Evolutionary conservation across 2,113 vertebrate species (phyloP), one percentile per base, ranked within the genome.

Genomic region (Poecile atricapillus): DNA sequence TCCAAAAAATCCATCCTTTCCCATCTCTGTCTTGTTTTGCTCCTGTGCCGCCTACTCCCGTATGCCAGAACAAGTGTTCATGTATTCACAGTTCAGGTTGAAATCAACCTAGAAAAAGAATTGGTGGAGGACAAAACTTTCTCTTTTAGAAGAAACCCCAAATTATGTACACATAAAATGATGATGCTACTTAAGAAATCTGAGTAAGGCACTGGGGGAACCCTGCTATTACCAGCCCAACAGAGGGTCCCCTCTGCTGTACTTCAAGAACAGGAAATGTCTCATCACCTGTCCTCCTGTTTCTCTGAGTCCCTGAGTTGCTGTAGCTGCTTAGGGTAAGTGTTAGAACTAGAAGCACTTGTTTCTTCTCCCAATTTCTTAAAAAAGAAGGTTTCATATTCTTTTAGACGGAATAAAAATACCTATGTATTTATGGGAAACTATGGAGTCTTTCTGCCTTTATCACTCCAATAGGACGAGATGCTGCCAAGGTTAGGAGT

Each of bases 91-190:
- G 78, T 49, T 55, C 79, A 85, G 71, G 62, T 88, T 88, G 63
- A 94, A 93, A 76, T 46, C 95, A 90, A 83, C 79, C 88, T 62
- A 85, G 79, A 91, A 87, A 82, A 91, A 80, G 20, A 83, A 62
- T 24, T n/a, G 41, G 20, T 43, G 27, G 43, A 80, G 23, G 39
- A 49, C 11, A 85, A 91, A 90, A 76, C 28, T 76, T 90, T n/a
- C 11, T 55, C 13, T 79, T 91, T 79, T 50, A 60, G 22, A 24
- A 69, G 22, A 33, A 85, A 21, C 53, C 15, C 5, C 22, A 68
- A 62, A 41, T 47, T 83, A 43, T 12, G 23, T 59, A 14, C 0
- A 0, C 15, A 69, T 60, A 58, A 85, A 79, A 35, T 0, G 0
- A 31, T 14, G 10, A 13, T 10, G 13, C 25, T 85, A 41, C 67